Base-by-base conservation (phyloP, 2,797 vertebrate species). In the Intellagama lesueurii region DNA sequence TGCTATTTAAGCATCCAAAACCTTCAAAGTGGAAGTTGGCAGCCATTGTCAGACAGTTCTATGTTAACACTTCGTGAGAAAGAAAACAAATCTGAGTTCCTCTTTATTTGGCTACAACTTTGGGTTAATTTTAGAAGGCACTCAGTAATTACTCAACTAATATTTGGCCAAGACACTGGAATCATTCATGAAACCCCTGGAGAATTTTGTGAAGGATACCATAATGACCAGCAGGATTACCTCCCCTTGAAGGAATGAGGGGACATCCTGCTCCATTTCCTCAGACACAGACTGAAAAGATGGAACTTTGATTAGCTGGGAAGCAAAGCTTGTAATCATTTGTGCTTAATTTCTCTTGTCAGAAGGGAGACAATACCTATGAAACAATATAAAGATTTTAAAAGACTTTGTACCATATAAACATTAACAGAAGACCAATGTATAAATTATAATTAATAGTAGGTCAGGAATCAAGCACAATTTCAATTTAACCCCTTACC, bases 131-230 rank as follows among this genome's bases (percentile, higher is more conserved):
- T 26, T 0, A 93, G 81, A 90, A 93, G 88, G 90, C 95, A 94
- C 86, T 93, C 91, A 90, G 82, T 44, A 96, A 94, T 96, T 95
- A 91, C 72, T 91, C 90, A 93, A 88, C 80, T 92, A 94, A 88
- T 95, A 92, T 81, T 88, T 85, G 77, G 83, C 92, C 91, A 93
- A 78, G 44, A 85, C 0, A 1, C 81, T 87, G 85, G 49, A 90
- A 83, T 85, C 89, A 93, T 89, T 60, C 2, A 70, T 91, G 87
- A 52, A 90, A 81, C 32, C 92, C 92, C 90, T 72, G 16, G 73
- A 90, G 86, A 49, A 69, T 35, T 32, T 92, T 88, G 86, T 19
- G 0, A 88, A 70, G 88, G 87, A 91, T 89, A 47, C 0, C 7
- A 64, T 79, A 85, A 60, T 89, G 93, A 91, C 87, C 92, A 91